These are phyloP conservation scores for Dolichopus griseipennis DNA, from an alignment of 2,888 invertebrate species.

Conservation along the genomic window DNA sequence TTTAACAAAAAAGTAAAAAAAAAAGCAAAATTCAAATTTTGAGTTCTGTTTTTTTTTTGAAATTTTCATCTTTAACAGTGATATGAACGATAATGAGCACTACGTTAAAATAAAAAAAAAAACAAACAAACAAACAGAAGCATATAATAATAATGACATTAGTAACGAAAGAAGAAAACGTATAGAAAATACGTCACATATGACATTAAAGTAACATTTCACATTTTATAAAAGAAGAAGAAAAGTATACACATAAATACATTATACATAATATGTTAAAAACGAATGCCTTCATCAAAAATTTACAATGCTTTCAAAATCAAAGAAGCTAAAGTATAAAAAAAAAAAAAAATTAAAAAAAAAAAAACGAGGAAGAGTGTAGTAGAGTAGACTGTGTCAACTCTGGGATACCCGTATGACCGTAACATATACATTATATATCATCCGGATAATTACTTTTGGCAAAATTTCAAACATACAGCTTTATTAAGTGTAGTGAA, in stretches of 20 bases:
- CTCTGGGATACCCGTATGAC: too few species aligned
- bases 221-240: too few species aligned
- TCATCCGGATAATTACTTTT: too few species aligned
- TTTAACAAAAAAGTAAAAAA: too few species aligned
- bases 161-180: too few species aligned
- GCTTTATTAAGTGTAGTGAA: too few species aligned
- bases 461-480: too few species aligned
- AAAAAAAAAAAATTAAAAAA: too few species aligned
- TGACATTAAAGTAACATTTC: background rate
- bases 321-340: background rate
- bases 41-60: background rate
- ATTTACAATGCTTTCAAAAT: background rate
- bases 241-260: background rate
- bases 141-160: background rate
- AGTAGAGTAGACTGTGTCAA: too few species aligned
- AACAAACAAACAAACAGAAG: background rate
- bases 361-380: too few species aligned
- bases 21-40: background rate
- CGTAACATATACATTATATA: too few species aligned
- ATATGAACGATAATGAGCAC: background rate
- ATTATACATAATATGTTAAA: background rate
- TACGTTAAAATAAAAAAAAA: background rate
- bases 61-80: background rate
- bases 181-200: background rate
- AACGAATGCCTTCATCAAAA: background rate